These are phyloP conservation scores for Entelurus aequoreus DNA, from an alignment of 2,113 vertebrate species.

Conservation along the genomic window DNA sequence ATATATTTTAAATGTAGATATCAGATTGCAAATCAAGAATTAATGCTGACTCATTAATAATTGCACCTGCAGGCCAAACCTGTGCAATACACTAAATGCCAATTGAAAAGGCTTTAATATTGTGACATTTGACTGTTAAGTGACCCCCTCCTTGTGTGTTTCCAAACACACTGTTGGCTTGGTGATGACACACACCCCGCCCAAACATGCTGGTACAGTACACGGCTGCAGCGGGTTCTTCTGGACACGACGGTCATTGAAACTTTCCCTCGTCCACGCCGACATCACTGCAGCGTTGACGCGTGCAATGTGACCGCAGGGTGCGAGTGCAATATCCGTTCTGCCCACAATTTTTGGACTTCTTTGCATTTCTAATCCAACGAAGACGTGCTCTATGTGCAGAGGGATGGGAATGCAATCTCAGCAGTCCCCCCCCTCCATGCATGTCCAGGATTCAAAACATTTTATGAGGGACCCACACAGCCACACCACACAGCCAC, in stretches of 20 bases:
- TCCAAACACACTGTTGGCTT: constrained; percentile 36
- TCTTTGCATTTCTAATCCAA: background rate
- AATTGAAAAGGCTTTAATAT: constrained; percentile 9
- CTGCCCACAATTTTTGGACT: background rate
- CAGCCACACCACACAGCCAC: too few relatives aligned
- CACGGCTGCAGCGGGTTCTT: constrained; percentile 17
- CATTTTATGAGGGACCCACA: constrained; percentile 10
- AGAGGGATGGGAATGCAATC: too few relatives aligned
- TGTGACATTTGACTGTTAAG: constrained; percentile 30
- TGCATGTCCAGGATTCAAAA: background rate
- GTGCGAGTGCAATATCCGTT: constrained; percentile 20
- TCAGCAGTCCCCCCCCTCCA: background rate
- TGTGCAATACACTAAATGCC: too few relatives aligned
- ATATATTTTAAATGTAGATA: too few relatives aligned
- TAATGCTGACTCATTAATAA: too few relatives aligned
- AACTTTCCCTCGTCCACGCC: constrained; percentile 47
- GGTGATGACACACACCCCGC: too few relatives aligned
- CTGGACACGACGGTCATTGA: constrained; percentile 54
- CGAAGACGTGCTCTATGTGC: too few relatives aligned
- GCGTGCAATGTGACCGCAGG: constrained; percentile 11
- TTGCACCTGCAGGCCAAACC: too few relatives aligned
- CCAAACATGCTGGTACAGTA: too few relatives aligned
- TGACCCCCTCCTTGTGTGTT: constrained; percentile 5
- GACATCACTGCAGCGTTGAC: constrained; percentile 30
- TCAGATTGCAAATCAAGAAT: too few relatives aligned